Base-by-base conservation (phyloP, 2,797 vertebrate species). In the Pagetopsis macropterus region DNA sequence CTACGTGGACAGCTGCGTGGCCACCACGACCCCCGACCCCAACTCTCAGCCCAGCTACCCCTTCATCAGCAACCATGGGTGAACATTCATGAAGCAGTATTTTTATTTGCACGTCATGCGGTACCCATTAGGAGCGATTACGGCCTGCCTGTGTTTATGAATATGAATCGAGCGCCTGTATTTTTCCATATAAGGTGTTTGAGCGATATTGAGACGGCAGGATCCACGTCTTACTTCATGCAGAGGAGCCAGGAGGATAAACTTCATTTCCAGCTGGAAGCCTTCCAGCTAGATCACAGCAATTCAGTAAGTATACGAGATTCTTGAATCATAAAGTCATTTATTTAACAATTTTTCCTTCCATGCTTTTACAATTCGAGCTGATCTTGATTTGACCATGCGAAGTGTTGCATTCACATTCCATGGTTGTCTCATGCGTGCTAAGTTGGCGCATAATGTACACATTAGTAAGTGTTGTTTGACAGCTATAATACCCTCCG, bases 41-140 rank as follows among this genome's bases (percentile, higher is more conserved):
- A 8, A 5, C 0, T 82, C 87, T 0, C n/a, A 74, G 2, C 84
- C 83, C 21, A 64, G 79, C 37, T 92, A 93, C 73, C 8, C 57
- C 41, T 86, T 94, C 64, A 79, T 94, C 69, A 62, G 31, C 45
- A 92, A 93, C 83, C 63, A 89, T 9, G 92, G 90, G 92, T 93
- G 78, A 83, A 7, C 33, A 37, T 37, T 37, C 33, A 37, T 37
- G 84, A 52, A n/a, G 8, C 8, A 37, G 16, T 37, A 37, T 78
- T 59, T 48, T 62, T 31, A 33, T 52, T 14, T 33, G 37, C 9
- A 58, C 15, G 3, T 49, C 41, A 17, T 1, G 1, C 12, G 23
- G 56, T 17, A 46, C 6, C n/a, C 45, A 9, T 44, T 15, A 3
- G 9, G 48, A 16, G 9, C 23, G 7, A 57, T 57, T 48, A 55